Base-by-base conservation (phyloP, 2,888 invertebrate species). In the Cephalotes varians region DNA sequence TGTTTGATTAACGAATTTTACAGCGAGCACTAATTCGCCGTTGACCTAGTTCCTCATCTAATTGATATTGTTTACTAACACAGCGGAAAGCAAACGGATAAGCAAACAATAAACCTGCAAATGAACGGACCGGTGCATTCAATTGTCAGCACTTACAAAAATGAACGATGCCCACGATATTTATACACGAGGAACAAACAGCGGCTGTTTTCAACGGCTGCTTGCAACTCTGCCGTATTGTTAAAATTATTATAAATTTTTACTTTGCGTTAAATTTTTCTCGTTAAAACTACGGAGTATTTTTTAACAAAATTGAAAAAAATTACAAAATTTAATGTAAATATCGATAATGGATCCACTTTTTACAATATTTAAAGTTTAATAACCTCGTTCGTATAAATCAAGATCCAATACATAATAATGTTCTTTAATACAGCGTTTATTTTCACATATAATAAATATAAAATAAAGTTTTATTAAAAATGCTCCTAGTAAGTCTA, bases 1-100 rank as follows among this genome's bases (percentile, higher is more conserved):
- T 40, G 65, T 71, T 79, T 79, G 44, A 71, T 79, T 47, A 71
- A 79, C 58, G 9, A 79, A 79, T 69, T 69, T 71, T 71, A 58
- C 34, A 44, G 12, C 4, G 31, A 12, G 18, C 3, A 21, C 18
- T 79, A 71, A 71, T 77, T 77, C 31, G 9, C 54, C 56, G 44
- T 69, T 34, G 77, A 79, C 71, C 77, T 34, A 34, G 34, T 79
- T 71, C 18, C 18, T 21, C 47, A 12, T n/a, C n/a, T 71, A 79
- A 79, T 79, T 77, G 44, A 77, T 69, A 77, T 69, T 79, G 71
- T 79, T 79, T 58, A 58, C 44, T 47, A 51, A 47, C n/a, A 34
- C 25, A 34, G 34, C 56, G 47, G 34, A 25, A 79, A 71, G 12
- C 25, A n/a, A n/a, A 18, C 12, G 34, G n/a, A 69, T 74, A 74